Base-by-base conservation (phyloP, 2,113 vertebrate genomes). In the Crotophaga sulcirostris region DNA sequence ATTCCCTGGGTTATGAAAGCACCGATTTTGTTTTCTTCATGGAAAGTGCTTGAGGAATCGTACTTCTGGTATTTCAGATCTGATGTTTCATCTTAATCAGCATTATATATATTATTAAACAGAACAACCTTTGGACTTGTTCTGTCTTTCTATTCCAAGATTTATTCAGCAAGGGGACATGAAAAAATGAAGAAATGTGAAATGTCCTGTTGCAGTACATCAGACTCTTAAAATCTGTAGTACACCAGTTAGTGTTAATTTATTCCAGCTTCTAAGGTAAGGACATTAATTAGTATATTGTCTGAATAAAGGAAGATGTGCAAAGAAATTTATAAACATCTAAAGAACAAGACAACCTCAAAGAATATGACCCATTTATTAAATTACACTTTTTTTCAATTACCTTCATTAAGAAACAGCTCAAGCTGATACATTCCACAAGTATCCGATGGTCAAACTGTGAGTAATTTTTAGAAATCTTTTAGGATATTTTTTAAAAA, bases 11-110 rank as follows among this genome's bases (percentile, higher is more conserved):
- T 34, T 91, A 52, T 1, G 6, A 80, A 92, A 86, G 3, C 17
- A 58, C 6, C 9, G 42, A 8, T 36, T 87, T 87, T 59, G 13
- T 69, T 93, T 87, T 75, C 36, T 66, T 90, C 84, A 38, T 64
- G 44, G 58, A 59, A 77, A 92, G 16, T 42, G 7, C 38, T 74
- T 62, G 18, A 80, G 34, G 40, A 80, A 74, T 74, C 16, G 26
- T 67, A 44, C 36, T 83, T 84, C 33, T 51, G 18, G 26, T 84
- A 83, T 91, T 42, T 95, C 51, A 89, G 84, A 90, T 64, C 33
- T 93, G 62, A n/a, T 68, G 34, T 90, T 95, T 92, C 82, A 88
- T 96, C 56, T 86, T 94, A 87, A 85, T 93, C 88, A 92, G 9
- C 33, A 90, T 70, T 81, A 74, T 16, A 62, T 75, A 90, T 44